A percentile compares a stretch with the other conserved stretches of the same genome.
phyloP scores from a whole-genome alignment of 2,113 vertebrate species.

The Sinocyclocheilus grahami region DNA sequence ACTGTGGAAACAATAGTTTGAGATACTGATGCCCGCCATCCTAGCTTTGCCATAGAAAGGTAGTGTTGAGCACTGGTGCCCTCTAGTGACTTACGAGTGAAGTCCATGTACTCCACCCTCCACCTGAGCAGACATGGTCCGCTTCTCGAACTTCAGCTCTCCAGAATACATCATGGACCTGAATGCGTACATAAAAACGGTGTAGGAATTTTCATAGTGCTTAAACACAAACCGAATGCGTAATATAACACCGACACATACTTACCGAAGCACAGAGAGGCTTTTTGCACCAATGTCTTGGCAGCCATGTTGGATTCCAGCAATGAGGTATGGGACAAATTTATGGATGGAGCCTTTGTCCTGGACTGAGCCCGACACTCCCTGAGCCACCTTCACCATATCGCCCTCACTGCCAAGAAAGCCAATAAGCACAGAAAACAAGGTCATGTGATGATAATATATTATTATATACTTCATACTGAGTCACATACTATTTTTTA shows the following conservation, averaged over 20 bases:
- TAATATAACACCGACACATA: not conserved
- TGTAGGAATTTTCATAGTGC: not conserved
- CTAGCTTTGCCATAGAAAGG: conserved; percentile 63
- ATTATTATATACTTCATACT: not conserved
- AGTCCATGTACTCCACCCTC: conserved; percentile 90
- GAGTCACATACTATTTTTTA: not conserved
- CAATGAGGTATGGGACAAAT: conserved; percentile 89
- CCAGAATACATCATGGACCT: conserved; percentile 97
- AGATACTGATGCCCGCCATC: not conserved
- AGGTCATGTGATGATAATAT: not conserved
- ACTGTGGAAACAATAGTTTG: conserved; percentile 66
- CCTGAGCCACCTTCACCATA: conserved; percentile 90
- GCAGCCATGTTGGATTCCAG: conserved; percentile 91
- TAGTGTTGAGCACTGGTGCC: not conserved
- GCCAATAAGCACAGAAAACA: not conserved
- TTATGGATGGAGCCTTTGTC: conserved; percentile 95
- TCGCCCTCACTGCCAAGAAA: conserved; percentile 82
- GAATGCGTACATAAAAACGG: not conserved
- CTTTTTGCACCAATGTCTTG: conserved; percentile 92
- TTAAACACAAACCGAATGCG: not conserved
- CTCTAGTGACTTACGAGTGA: conserved; percentile 85
- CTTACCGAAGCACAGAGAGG: conserved; percentile 87
- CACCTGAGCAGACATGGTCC: conserved; percentile 93
- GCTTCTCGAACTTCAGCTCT: conserved; percentile 92
- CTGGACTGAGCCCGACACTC: conserved; percentile 89